A percentile compares a stretch with the other conserved stretches of the same genome.
Evolutionary conservation across 2,113 vertebrate genomes (phyloP).

Genomic region (Gasterosteus aculeatus): DNA sequence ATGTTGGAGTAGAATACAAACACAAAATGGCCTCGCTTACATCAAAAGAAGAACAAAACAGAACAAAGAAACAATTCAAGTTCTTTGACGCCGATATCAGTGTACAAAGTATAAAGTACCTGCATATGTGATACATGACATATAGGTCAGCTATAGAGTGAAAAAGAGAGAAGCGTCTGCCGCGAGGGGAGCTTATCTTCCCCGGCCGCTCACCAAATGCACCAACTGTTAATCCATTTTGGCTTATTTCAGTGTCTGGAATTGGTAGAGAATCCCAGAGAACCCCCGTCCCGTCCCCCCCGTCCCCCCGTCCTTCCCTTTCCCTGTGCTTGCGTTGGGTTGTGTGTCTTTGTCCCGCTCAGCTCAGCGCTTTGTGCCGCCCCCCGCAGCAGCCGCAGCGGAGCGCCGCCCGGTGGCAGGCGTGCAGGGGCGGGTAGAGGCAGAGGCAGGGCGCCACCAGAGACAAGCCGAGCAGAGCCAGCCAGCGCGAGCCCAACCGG

Average conservation of each 20-base stretch:
- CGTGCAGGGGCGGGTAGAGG: constrained; percentile 95
- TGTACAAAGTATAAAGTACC: constrained; percentile 82
- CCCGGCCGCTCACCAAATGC: constrained; percentile 73
- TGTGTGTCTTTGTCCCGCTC: constrained; percentile 65
- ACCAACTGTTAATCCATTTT: constrained; percentile 66
- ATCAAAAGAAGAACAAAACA: constrained; percentile 50
- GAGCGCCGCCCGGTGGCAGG: constrained; percentile 93
- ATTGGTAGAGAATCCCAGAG: constrained; percentile 71
- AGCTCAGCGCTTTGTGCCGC: constrained; percentile 93
- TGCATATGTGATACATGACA: constrained; percentile 81
- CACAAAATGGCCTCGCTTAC: constrained; percentile 56
- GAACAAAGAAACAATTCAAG: constrained; percentile 79
- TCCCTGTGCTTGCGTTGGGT: constrained; percentile 71
- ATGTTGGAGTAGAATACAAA: constrained; percentile 71
- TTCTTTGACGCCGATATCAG: constrained; percentile 76
- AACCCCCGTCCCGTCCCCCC: constrained; percentile 44
- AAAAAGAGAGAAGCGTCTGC: constrained; percentile 71
- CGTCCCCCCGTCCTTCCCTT: constrained; percentile 65
- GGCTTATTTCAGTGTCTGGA: constrained; percentile 77
- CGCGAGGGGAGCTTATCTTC: constrained; percentile 78
- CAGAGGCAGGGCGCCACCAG: constrained; percentile 97
- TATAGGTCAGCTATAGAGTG: constrained; percentile 78
- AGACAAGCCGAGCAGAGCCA: constrained; percentile 93
- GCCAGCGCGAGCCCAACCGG: constrained; percentile 95
- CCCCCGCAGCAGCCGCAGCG: constrained; percentile 95